Conservation (phyloP, 2,888 invertebrate genomes). For the Crossocerus cetratus region DNA sequence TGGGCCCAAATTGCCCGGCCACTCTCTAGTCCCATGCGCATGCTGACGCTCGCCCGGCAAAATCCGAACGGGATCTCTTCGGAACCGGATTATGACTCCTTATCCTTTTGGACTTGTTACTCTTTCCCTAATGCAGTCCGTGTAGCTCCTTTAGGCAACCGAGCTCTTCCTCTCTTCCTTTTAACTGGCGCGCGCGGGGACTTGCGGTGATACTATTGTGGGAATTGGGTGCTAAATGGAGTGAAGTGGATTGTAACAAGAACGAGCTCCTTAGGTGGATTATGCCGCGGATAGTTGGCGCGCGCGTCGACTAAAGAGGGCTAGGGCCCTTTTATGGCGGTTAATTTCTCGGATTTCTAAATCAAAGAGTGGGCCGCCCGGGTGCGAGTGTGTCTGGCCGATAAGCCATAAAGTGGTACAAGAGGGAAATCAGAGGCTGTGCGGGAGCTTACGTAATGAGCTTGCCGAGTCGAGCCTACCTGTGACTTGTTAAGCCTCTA, state of each 20-base stretch:
- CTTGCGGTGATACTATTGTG: not conserved
- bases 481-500: no score
- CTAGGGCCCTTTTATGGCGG: conserved; percentile 27
- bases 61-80: not conserved
- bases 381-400: conserved; percentile 9
- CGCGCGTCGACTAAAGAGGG: not conserved
- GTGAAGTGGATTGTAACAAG: no score
- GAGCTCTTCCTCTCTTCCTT: no score
- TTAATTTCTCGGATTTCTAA: conserved; percentile 52
- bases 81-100: conserved; percentile 1
- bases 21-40: conserved; percentile 45
- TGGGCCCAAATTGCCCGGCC: conserved; percentile 47
- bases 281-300: no score
- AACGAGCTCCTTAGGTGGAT: no score
- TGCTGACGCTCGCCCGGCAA: conserved; percentile 7
- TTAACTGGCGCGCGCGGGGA: not conserved
- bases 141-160: not conserved
- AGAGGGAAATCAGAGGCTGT: conserved; percentile 10
- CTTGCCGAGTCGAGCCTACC: conserved; percentile 20
- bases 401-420: conserved; percentile 24
- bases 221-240: no score
- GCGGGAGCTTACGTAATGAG: conserved; percentile 39
- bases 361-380: conserved; percentile 41
- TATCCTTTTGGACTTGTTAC: not conserved
- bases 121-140: not conserved